Conservation (phyloP, 2,113 vertebrate species). For the Eubucco bourcierii region DNA sequence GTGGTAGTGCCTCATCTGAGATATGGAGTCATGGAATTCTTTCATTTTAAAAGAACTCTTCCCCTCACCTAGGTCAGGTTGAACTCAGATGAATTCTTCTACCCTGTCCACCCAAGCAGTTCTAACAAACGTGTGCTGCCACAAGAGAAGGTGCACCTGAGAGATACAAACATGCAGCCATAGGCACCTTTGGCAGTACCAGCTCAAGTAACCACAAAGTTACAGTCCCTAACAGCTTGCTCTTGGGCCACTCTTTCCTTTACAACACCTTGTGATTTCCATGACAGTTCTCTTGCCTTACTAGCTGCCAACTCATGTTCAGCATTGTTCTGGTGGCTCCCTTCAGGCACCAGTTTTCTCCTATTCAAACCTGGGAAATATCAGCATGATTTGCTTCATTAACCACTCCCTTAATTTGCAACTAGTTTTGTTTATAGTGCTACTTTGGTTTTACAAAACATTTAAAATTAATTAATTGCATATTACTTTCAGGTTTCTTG, state of each 20-base stretch:
- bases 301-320: neutral
- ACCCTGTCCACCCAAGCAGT: neutral
- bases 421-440: neutral
- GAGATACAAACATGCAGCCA: neutral
- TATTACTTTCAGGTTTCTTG: neutral
- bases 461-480: neutral
- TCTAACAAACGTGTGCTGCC: neutral
- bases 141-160: neutral
- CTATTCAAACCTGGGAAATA: neutral
- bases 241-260: neutral
- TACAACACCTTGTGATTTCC: neutral
- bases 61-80: rapidly evolving
- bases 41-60: neutral
- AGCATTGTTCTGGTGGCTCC: neutral
- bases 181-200: neutral
- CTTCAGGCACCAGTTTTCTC: neutral
- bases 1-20: rapidly evolving
- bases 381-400: neutral
- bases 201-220: neutral
- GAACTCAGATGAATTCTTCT: neutral
- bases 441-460: neutral
- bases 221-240: rapidly evolving
- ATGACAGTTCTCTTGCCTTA: neutral
- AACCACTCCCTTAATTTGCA: neutral
- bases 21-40: rapidly evolving